Conservation (phyloP, 2,797 vertebrate species). For the Etheostoma nigrum region DNA sequence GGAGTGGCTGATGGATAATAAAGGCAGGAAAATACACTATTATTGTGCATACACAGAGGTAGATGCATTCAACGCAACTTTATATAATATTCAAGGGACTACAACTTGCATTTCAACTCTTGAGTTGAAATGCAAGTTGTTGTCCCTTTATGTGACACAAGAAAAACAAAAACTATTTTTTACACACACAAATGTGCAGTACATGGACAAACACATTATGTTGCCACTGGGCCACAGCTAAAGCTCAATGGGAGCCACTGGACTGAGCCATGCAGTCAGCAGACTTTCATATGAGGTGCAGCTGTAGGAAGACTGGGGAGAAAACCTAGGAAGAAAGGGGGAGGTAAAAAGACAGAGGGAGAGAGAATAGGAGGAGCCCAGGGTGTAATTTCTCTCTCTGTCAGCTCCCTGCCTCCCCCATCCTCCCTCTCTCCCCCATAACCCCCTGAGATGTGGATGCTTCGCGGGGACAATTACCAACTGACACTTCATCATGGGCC, state of each 20-base stretch:
- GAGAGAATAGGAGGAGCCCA: slow-evolving; percentile 70
- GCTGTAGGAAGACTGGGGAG: slow-evolving; percentile 52
- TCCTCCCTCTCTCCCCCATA: slow-evolving; percentile 55
- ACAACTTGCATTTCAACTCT: no score
- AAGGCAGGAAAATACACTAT: neutral
- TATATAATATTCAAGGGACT: neutral
- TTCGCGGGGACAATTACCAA: slow-evolving; percentile 85
- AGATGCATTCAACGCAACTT: slow-evolving; percentile 10
- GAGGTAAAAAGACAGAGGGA: slow-evolving; percentile 35
- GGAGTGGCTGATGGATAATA: slow-evolving; percentile 17
- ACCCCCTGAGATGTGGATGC: slow-evolving; percentile 82
- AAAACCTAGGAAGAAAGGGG: slow-evolving; percentile 38
- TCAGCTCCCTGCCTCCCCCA: slow-evolving; percentile 74
- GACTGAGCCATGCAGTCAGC: slow-evolving; percentile 34
- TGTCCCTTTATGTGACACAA: neutral
- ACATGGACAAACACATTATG: slow-evolving; percentile 35
- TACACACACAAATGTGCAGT: slow-evolving; percentile 12
- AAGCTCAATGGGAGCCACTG: slow-evolving; percentile 49
- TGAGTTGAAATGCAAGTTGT: neutral
- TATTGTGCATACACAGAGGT: slow-evolving; percentile 16
- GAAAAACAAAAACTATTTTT: neutral
- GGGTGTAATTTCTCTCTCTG: slow-evolving; percentile 83
- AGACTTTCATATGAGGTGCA: slow-evolving; percentile 61
- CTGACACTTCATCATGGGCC: slow-evolving; percentile 86
- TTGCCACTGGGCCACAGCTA: slow-evolving; percentile 40